phyloP scores from a whole-genome alignment of 64 coral and sea anemone genomes.

The Platygyra sinensis region DNA sequence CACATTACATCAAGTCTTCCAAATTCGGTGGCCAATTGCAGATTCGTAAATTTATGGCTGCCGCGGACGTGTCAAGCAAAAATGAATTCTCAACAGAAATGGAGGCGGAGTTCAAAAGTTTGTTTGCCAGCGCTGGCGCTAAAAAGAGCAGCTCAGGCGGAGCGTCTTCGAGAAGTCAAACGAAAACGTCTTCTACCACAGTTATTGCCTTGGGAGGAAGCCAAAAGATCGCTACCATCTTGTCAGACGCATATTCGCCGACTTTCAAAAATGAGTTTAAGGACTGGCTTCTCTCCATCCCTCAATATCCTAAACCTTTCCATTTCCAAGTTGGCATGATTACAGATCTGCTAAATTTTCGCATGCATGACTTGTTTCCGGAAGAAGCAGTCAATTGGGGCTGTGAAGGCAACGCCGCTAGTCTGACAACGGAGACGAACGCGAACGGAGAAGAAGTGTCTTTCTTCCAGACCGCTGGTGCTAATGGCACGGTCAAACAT shows the following conservation, averaged over 20 bases:
- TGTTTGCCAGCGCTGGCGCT: slow-evolving; percentile 10
- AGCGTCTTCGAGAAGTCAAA: neutral
- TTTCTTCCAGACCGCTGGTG: neutral
- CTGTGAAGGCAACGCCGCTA: slow-evolving; percentile 12
- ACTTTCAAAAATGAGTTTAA: neutral
- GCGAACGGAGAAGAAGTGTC: slow-evolving; percentile 7
- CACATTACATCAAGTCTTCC: slow-evolving; percentile 44
- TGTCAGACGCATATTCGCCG: slow-evolving; percentile 20
- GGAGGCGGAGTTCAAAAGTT: slow-evolving; percentile 15
- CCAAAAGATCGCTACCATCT: slow-evolving; percentile 6
- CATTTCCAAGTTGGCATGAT: no score
- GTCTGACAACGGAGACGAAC: neutral
- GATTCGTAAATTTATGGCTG: slow-evolving; percentile 14
- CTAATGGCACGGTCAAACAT: neutral
- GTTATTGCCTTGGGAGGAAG: slow-evolving; percentile 4
- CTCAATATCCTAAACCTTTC: no score
- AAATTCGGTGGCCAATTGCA: slow-evolving; percentile 20
- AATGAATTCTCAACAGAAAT: slow-evolving; percentile 14
- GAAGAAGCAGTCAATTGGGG: slow-evolving; percentile 36
- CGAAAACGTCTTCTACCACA: neutral
- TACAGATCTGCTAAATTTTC: slow-evolving; percentile 16
- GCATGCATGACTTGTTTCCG: slow-evolving; percentile 13
- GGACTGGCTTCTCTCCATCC: no score
- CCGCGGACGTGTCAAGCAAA: neutral
- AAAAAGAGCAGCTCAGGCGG: neutral